A percentile compares a stretch with the other conserved stretches of the same genome.
Evolutionary conservation across 2,797 vertebrate species (phyloP).

Genomic region (Lacerta viridis): DNA sequence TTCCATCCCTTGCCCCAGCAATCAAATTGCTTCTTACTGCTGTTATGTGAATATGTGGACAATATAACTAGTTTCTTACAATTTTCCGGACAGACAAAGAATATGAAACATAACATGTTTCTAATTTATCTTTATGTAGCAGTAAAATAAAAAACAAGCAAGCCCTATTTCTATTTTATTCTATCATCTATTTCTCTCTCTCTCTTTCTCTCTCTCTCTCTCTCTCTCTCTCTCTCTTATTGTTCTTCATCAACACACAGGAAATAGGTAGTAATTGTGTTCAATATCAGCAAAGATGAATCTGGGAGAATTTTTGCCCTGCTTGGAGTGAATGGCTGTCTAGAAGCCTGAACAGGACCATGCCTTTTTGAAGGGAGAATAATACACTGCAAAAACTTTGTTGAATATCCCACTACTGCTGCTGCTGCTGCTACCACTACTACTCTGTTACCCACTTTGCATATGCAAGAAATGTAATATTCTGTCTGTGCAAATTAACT

Average conservation of each 20-base stretch:
- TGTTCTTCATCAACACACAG: background rate
- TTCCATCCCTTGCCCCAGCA: background rate
- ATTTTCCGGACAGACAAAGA: background rate
- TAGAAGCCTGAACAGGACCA: no score
- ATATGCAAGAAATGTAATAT: conserved; percentile 10
- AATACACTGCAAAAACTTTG: no score
- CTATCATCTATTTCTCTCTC: no score
- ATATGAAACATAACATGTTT: background rate
- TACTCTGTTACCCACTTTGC: background rate
- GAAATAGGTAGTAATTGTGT: background rate
- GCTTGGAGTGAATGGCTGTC: no score
- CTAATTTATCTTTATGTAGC: background rate
- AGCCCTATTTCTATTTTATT: background rate
- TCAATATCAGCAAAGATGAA: background rate
- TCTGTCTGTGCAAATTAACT: background rate
- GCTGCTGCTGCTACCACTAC: no score
- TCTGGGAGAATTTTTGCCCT: background rate
- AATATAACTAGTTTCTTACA: background rate
- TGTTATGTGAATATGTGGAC: background rate
- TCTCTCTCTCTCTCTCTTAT: background rate
- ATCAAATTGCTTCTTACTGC: background rate
- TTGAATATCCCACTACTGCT: no score
- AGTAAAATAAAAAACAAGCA: background rate
- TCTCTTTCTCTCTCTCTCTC: no score
- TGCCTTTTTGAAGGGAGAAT: no score